Base-by-base conservation (phyloP, 2,113 vertebrate genomes). In the Aviceda subcristata region DNA sequence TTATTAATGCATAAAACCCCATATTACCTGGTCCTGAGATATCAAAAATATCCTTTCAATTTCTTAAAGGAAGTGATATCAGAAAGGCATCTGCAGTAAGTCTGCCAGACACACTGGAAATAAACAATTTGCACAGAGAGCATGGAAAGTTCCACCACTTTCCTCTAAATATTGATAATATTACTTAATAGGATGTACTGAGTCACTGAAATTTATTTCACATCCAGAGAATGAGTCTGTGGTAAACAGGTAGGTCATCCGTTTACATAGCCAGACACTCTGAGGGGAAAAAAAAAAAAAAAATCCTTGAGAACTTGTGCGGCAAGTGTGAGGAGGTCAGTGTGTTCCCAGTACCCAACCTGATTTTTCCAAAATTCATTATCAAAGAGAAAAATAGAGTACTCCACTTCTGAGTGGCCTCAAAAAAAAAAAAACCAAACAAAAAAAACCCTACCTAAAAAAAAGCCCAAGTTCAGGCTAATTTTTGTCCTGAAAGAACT, bases 161-260 rank as follows among this genome's bases (percentile, higher is more conserved):
- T 69, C 22, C 15, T 82, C 57, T 85, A 56, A 78, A 66, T 51
- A 81, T 36, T 56, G 50, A 72, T 38, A 91, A 69, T 66, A 60
- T 82, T 92, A 43, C 84, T 60, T 85, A 90, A 91, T 17, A 34
- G 91, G 85, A 96, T 91, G 32, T 23, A 75, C 21, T 73, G 80
- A 90, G 66, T 92, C 72, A 75, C 34, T 64, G 30, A 94, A 84
- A 89, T 68, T 77, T 60, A 84, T 88, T 91, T 82, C 51, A 59
- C 20, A 82, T 53, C 34, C 55, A 76, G 50, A 51, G 62, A 83
- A 68, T 22, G 19, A 77, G 56, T 15, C 39, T 86, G 60, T 46
- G 68, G 69, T 92, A 92, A 96, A 94, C 79, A 92, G 83, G 57
- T 86, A 81, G 63, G 43, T 73, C 55, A 93, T 82, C 56, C 90